Conservation (phyloP, 2,888 invertebrate species). For the Galeopsomyia nigrocyanea region DNA sequence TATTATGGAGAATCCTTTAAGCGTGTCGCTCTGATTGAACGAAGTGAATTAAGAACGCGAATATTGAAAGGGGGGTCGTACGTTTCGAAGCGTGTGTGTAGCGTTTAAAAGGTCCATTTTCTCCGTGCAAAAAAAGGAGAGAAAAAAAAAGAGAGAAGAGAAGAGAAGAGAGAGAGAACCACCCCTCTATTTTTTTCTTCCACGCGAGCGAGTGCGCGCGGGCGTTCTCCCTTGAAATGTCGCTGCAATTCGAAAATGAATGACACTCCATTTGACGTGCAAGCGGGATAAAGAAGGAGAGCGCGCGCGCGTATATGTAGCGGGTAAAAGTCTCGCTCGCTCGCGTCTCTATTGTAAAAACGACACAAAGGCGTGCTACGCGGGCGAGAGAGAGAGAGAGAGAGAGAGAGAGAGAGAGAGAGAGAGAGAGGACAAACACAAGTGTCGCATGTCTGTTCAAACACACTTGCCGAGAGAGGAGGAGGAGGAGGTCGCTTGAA, state of each 20-base stretch:
- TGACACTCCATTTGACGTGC: slow-evolving; percentile 58
- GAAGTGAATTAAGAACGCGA: slow-evolving; percentile 34
- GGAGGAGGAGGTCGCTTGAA: slow-evolving; percentile 22
- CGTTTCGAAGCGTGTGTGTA: slow-evolving; percentile 15
- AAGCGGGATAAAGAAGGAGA: slow-evolving; percentile 39
- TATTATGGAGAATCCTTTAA: slow-evolving; percentile 35
- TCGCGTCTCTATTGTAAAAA: slow-evolving; percentile 59
- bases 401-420: slow-evolving; percentile 28
- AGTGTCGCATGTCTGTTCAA: slow-evolving; percentile 68
- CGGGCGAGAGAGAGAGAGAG: slow-evolving; percentile 27
- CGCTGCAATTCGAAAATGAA: slow-evolving; percentile 61
- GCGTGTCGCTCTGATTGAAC: slow-evolving; percentile 28
- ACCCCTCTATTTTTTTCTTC: neutral
- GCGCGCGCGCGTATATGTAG: neutral
- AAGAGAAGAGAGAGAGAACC: neutral
- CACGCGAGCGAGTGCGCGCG: slow-evolving; percentile 34
- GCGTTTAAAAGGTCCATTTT: slow-evolving; percentile 38
- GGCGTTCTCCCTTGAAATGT: slow-evolving; percentile 50
- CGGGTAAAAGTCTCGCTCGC: slow-evolving; percentile 16
- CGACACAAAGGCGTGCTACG: slow-evolving; percentile 57
- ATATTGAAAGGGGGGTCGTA: slow-evolving; percentile 33
- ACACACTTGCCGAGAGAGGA: slow-evolving; percentile 58
- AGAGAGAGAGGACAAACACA: slow-evolving; percentile 55
- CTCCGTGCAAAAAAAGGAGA: slow-evolving; percentile 5
- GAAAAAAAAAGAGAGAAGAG: neutral